Conservation (phyloP, 2,888 invertebrate species). For the Lypha dubia region DNA sequence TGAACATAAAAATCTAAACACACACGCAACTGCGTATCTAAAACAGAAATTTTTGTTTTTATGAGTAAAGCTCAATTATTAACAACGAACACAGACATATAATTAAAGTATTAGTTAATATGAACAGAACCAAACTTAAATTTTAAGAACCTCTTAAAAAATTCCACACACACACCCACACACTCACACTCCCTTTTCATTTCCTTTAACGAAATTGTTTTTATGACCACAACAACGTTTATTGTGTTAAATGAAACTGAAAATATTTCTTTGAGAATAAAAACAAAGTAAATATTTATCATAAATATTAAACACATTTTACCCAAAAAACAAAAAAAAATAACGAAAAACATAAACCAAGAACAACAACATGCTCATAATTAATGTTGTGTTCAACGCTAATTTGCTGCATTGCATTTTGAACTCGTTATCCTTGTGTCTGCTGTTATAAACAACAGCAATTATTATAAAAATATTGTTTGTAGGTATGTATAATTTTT, state of each 20-base stretch:
- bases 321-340: slow-evolving; percentile 16
- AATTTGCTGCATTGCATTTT: slow-evolving; percentile 75
- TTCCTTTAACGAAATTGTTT: background rate
- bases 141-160: slow-evolving; percentile 12
- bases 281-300: slow-evolving; percentile 39
- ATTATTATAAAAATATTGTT: slow-evolving; percentile 35
- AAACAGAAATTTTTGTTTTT: background rate
- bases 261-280: slow-evolving; percentile 26
- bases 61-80: background rate
- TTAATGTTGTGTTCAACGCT: slow-evolving; percentile 65
- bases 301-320: slow-evolving; percentile 27
- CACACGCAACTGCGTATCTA: no score
- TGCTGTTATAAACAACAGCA: slow-evolving; percentile 39
- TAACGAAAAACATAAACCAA: no score
- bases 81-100: slow-evolving; percentile 13
- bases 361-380: slow-evolving; percentile 32
- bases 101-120: background rate
- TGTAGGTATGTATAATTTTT: slow-evolving; percentile 47
- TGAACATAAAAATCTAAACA: background rate
- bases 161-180: background rate
- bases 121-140: background rate
- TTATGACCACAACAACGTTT: slow-evolving; percentile 9
- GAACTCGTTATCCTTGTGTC: slow-evolving; percentile 73
- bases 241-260: slow-evolving; percentile 37
- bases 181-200: background rate